Base-by-base conservation (phyloP, 2,113 vertebrate genomes). In the Gymnogyps californianus region DNA sequence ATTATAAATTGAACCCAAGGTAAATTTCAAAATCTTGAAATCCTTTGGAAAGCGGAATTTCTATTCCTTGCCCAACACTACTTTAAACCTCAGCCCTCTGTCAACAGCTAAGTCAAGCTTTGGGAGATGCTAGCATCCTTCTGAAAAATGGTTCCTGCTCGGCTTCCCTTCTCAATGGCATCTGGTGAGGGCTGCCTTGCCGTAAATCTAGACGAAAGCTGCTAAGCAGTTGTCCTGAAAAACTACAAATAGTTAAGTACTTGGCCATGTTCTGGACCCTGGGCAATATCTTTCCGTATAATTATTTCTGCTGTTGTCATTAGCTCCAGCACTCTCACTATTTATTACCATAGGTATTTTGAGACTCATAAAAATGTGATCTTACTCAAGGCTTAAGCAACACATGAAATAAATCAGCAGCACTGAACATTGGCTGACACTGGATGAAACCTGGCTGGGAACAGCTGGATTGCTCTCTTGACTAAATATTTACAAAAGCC, bases 401-500 rank as follows among this genome's bases (percentile, higher is more conserved):
- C 96, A 96, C 78, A 46, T 89, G 96, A 98, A 98, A 98, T 98
- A 98, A 98, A 98, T 98, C 98, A 98, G 97, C 94, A 87, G 96
- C 93, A 81, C 90, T 88, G 94, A 97, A 90, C 91, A 92, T 75
- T 94, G 97, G 98, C 98, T 98, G 98, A 96, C 97, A 97, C 84
- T 95, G 97, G 98, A 95, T 97, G 98, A 98, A 98, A 97, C 97
- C 98, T 98, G 97, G 95, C 98, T 98, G 98, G 93, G 97, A 98
- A 98, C 98, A 98, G 98, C 98, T 98, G 98, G 98, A 98, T 98
- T 93, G 97, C 97, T 98, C 98, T 98, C 98, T 98, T 97, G 97
- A 98, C 98, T 98, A 98, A 98, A 98, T 98, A 98, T 98, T 98
- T 98, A 98, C 98, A 98, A 98, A 98, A 98, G 97, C 79, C 98